phyloP scores from a whole-genome alignment of 1,140 invertebrate species.

The Harpegnathos saltator region DNA sequence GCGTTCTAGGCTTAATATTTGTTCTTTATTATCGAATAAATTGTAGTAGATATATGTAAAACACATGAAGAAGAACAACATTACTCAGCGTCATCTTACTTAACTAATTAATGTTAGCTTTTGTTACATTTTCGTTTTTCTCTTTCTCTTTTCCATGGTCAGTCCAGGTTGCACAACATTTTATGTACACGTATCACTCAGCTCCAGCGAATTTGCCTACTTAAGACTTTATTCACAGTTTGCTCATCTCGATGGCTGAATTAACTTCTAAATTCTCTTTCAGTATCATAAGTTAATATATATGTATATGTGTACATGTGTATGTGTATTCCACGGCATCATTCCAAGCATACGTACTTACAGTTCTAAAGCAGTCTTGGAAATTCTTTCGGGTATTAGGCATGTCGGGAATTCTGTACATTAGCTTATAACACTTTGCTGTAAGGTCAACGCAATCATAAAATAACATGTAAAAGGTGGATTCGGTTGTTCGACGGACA shows the following conservation, averaged over 20 bases:
- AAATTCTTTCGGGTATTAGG: slow-evolving; percentile 67
- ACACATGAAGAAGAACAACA: slow-evolving; percentile 79
- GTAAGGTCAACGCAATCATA: slow-evolving; percentile 39
- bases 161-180: slow-evolving; percentile 74
- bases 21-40: slow-evolving; percentile 77
- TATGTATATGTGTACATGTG: slow-evolving; percentile 68
- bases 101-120: slow-evolving; percentile 76
- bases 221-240: slow-evolving; percentile 71
- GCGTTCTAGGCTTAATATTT: slow-evolving; percentile 78
- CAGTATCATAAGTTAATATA: slow-evolving; percentile 70
- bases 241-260: slow-evolving; percentile 48
- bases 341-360: slow-evolving; percentile 68
- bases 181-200: slow-evolving; percentile 77
- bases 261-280: slow-evolving; percentile 49
- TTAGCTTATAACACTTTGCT: slow-evolving; percentile 64
- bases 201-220: slow-evolving; percentile 75
- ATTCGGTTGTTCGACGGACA: not conserved
- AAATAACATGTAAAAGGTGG: not conserved
- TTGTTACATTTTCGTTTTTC: slow-evolving; percentile 68
- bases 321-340: slow-evolving; percentile 60
- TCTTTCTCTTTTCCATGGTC: slow-evolving; percentile 65
- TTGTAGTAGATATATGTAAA: slow-evolving; percentile 80
- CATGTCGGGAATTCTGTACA: slow-evolving; percentile 67
- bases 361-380: slow-evolving; percentile 72
- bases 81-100: slow-evolving; percentile 78